phyloP scores from a whole-genome alignment of 2,113 vertebrate species.

The Pan troglodytes region NHGRI_mPanTro3-v2.1_pri NC_072408.2:57105501-57106000 shows the following conservation, averaged over 20 bases:
- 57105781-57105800: not conserved
- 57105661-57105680: not conserved
- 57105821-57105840: too few species aligned
- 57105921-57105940: too few species aligned
- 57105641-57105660: not conserved
- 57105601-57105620: not conserved
- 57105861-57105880: too few species aligned
- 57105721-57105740: not conserved
- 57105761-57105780: too few species aligned
- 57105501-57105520: not conserved
- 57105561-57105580: not conserved
- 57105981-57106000: too few species aligned
- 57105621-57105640: not conserved
- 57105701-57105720: not conserved
- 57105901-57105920: too few species aligned
- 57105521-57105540: not conserved
- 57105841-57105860: too few species aligned
- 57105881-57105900: too few species aligned
- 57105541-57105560: not conserved
- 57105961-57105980: too few species aligned
- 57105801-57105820: not conserved
- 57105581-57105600: not conserved
- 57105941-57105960: too few species aligned
- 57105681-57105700: not conserved
- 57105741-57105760: not conserved